These are phyloP conservation scores for Burhinus oedicnemus DNA, from an alignment of 2,113 vertebrate species.

Conservation along the genomic window DNA sequence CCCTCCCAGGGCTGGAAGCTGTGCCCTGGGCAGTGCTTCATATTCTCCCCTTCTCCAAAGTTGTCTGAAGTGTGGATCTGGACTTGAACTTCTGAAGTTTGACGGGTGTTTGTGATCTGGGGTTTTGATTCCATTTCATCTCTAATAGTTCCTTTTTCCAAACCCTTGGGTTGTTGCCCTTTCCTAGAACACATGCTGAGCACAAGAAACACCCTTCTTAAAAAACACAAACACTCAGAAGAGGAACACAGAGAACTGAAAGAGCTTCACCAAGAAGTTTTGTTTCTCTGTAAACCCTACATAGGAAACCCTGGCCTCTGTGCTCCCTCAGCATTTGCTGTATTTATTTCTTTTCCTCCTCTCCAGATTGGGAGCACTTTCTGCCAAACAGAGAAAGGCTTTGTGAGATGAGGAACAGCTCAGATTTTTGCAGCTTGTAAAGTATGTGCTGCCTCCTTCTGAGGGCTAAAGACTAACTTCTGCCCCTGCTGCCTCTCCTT, in stretches of 20 bases:
- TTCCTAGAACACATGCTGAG: not conserved
- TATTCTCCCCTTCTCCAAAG: not conserved
- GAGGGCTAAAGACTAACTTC: conserved; percentile 8
- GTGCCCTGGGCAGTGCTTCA: not conserved
- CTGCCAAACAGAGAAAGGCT: conserved; percentile 43
- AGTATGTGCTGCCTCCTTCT: conserved; percentile 27
- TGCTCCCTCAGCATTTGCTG: not conserved
- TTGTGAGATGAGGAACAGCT: conserved; percentile 23
- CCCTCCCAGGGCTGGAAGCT: not conserved
- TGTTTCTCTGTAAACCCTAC: conserved; percentile 29
- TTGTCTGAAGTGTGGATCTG: not conserved
- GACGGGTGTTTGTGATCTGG: not conserved
- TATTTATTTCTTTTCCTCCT: conserved; percentile 65
- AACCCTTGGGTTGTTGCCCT: not conserved
- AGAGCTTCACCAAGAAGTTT: conserved; percentile 34
- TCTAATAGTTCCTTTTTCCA: not conserved
- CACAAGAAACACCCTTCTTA: conserved; percentile 26
- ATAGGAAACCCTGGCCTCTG: conserved; percentile 21
- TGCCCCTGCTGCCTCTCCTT: not conserved
- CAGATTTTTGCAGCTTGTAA: not conserved
- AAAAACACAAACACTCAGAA: conserved; percentile 44
- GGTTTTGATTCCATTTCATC: not conserved
- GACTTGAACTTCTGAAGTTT: not conserved
- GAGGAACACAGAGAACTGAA: conserved; percentile 28
- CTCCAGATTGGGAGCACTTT: conserved; percentile 22